These are phyloP conservation scores for Bufo gargarizans DNA, from an alignment of 2,113 vertebrate species.

Conservation along the genomic window DNA sequence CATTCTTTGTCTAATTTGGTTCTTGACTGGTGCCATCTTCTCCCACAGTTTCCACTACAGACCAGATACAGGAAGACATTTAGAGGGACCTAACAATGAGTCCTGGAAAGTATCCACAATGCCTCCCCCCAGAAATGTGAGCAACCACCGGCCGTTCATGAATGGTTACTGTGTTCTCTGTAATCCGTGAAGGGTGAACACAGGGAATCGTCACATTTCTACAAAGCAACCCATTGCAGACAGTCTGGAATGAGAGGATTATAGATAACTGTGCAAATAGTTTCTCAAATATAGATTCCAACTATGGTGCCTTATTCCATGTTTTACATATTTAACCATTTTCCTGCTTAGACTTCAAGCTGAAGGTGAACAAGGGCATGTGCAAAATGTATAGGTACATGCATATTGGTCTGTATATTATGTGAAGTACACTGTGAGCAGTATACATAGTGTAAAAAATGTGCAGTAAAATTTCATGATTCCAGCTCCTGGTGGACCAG, in stretches of 20 bases:
- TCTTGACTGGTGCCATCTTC: not conserved
- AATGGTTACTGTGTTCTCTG: not conserved
- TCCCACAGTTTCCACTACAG: not conserved
- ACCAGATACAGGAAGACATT: not conserved
- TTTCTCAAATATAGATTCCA: conserved; percentile 21
- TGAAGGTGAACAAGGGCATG: not conserved
- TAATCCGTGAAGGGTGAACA: not conserved
- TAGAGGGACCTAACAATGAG: not conserved
- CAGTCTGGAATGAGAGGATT: not conserved
- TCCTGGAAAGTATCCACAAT: not conserved
- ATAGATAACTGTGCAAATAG: not conserved
- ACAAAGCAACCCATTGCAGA: not conserved
- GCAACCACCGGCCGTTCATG: not conserved
- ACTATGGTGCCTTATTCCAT: conserved; percentile 56
- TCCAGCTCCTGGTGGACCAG: not conserved
- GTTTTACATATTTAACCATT: conserved; percentile 46
- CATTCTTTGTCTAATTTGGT: not conserved
- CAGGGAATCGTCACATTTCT: not conserved
- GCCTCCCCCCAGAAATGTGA: not conserved
- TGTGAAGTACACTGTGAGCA: not conserved
- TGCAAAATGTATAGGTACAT: not conserved
- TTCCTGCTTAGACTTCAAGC: not conserved
- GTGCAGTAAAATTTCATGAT: not conserved
- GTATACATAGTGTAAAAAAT: not conserved
- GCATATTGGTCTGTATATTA: not conserved